Evolutionary conservation across 2,113 vertebrate genomes (phyloP).

Genomic region (Vombatus ursinus): DNA sequence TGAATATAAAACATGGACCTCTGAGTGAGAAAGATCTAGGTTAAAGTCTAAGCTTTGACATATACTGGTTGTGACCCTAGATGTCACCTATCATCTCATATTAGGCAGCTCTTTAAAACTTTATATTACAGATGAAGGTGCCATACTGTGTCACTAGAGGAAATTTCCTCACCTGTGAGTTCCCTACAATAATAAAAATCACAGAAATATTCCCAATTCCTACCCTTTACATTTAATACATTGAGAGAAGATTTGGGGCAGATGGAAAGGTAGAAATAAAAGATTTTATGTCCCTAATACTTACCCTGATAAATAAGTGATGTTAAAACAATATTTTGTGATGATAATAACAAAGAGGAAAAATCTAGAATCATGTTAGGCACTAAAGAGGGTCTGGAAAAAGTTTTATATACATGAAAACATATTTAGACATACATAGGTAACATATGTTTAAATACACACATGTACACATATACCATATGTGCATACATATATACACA

Average conservation of each 20-base stretch:
- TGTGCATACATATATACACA: no score
- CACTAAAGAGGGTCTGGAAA: background rate
- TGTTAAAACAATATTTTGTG: background rate
- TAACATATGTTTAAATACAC: no score
- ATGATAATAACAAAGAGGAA: background rate
- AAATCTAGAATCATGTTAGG: background rate
- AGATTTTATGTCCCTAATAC: background rate
- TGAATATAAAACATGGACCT: no score
- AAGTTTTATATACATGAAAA: background rate
- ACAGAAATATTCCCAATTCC: background rate
- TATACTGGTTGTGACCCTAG: no score
- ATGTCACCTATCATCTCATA: no score
- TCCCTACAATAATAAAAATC: background rate
- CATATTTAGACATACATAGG: no score
- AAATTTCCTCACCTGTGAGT: background rate
- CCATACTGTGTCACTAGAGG: background rate
- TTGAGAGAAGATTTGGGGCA: background rate
- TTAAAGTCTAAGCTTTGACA: no score
- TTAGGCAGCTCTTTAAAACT: background rate
- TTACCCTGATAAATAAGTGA: background rate
- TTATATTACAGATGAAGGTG: background rate
- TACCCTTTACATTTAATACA: background rate
- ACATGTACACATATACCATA: no score
- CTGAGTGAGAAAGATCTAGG: no score
- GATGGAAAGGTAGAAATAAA: background rate